phyloP scores from a whole-genome alignment of 2,888 invertebrate genomes.

The Melanchra persicariae region DNA sequence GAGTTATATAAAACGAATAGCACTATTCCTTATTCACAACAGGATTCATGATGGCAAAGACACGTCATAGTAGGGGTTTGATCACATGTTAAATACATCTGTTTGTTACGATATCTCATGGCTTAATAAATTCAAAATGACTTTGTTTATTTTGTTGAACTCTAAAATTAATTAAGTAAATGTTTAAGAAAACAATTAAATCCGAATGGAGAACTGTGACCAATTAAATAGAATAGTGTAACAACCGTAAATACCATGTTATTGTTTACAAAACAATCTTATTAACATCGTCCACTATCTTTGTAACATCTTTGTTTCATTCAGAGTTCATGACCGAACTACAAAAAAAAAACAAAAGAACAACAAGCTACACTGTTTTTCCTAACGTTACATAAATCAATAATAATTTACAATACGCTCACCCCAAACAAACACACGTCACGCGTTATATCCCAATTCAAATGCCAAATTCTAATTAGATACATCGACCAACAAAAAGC shows the following conservation, averaged over 20 bases:
- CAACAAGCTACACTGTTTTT: conserved; percentile 7
- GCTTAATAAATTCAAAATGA: background rate
- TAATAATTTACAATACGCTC: conserved; percentile 55
- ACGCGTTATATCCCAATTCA: conserved; percentile 60
- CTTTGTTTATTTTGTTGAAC: background rate
- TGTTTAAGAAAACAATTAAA: background rate
- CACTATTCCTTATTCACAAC: too few relatives aligned
- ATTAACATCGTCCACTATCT: conserved; percentile 30
- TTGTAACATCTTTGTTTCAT: conserved; percentile 19
- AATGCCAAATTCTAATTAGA: conserved; percentile 71
- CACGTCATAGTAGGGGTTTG: too few relatives aligned
- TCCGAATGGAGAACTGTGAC: background rate
- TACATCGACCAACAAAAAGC: conserved; percentile 70
- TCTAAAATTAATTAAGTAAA: background rate
- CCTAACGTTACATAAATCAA: conserved; percentile 37
- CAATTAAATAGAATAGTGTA: conserved; percentile 3
- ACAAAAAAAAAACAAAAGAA: conserved; percentile 15
- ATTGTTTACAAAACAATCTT: conserved; percentile 21
- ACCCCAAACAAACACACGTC: conserved; percentile 60
- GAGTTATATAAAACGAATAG: too few relatives aligned
- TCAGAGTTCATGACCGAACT: conserved; percentile 28
- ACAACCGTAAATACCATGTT: background rate
- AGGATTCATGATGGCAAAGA: too few relatives aligned
- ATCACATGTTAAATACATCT: too few relatives aligned
- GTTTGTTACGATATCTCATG: background rate